Base-by-base conservation (phyloP, 2,888 invertebrate species). In the Nemoura dubitans region DNA sequence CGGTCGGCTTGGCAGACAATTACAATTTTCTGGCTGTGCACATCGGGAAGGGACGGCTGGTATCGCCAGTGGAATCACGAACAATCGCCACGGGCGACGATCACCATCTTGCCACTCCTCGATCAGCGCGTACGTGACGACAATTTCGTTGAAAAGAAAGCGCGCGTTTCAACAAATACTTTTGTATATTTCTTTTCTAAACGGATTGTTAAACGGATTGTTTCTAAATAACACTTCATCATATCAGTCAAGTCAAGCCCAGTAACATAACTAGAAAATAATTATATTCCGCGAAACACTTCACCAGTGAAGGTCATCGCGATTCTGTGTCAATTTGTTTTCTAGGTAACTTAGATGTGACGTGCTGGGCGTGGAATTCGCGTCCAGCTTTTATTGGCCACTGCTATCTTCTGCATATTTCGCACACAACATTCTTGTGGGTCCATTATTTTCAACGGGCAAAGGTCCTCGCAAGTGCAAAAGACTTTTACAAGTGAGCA, bases 91-190 rank as follows among this genome's bases (percentile, higher is more conserved):
- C 59, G 14, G 59, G 59, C 59, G 59, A 21, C 21, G 59, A 59
- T 21, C 59, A 21, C 59, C 59, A 59, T 36, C 10, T 36, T 59
- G 59, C 59, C 59, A 59, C 59, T 59, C 59, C 59, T 59, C 21
- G 59, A 59, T 59, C 14, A 3, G 59, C 59, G 59, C 21, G 59
- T 59, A 59, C 59, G 59, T 59, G 59, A 59, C 21, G 59, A 59
- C 59, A 59, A 59, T 59, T 26, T 78, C n/a, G 27, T 78, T 27
- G 78, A 78, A 78, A 78, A 78, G 78, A 78, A 78, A 78, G 78
- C 78, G 26, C 10, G 78, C 78, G 26, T 78, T 78, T 26, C 10
- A 78, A n/a, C n/a, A n/a, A n/a, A 78, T 59, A 78, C 5, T 78
- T 27, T 28, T 27, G 78, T 10, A 26, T 26, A 25, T 3, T 76